Evolutionary conservation across 2,888 invertebrate genomes (phyloP).

Genomic region (Rotaria sp.): DNA sequence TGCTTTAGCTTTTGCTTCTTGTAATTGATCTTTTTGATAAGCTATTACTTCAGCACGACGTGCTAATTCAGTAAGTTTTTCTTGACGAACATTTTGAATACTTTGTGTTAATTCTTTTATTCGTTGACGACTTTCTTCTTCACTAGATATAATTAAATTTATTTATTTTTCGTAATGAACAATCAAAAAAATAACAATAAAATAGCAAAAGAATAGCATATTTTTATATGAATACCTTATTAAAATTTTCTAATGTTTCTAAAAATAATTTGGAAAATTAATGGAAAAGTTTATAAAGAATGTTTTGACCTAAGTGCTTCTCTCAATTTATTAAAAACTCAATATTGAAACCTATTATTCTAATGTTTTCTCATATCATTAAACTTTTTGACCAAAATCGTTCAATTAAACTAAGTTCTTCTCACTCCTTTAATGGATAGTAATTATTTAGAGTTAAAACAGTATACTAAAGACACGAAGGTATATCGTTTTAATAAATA

Average conservation of each 20-base stretch:
- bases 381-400: background rate
- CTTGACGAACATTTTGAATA: slow-evolving; percentile 31
- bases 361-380: too few species aligned
- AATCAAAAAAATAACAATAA: background rate
- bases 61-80: slow-evolving; percentile 35
- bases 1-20: slow-evolving; percentile 54
- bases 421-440: background rate
- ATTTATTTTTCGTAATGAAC: background rate
- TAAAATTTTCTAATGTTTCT: background rate
- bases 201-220: background rate
- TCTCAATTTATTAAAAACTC: too few species aligned
- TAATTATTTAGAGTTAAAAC: background rate
- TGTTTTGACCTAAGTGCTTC: too few species aligned
- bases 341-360: too few species aligned
- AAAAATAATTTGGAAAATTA: background rate
- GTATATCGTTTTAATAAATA: background rate
- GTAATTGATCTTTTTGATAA: slow-evolving; percentile 55
- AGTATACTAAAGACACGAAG: background rate
- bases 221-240: background rate
- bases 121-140: slow-evolving; percentile 32
- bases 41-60: slow-evolving; percentile 54
- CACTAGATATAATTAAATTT: background rate
- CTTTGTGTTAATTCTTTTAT: slow-evolving; percentile 32
- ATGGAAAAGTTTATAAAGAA: too few species aligned
- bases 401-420: background rate